Conservation (phyloP, 2,113 vertebrate genomes). For the Kobus ellipsiprymnus region DNA sequence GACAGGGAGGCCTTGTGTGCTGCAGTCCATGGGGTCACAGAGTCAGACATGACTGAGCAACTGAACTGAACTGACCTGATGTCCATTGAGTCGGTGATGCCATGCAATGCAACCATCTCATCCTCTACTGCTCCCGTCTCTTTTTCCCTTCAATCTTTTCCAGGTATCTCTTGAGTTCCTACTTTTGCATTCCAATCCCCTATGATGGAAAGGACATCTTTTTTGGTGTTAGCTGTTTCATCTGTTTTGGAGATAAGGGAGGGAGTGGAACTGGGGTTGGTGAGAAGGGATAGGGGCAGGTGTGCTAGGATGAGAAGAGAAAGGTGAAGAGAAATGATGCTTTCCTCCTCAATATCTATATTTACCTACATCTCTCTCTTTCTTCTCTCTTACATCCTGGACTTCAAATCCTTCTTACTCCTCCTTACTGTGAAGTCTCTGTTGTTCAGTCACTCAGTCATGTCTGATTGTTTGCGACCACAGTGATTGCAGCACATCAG, state of each 20-base stretch:
- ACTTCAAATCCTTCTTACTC: not conserved
- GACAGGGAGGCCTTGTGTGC: not conserved
- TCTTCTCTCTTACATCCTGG: not conserved
- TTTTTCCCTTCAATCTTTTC: not conserved
- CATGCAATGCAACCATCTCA: not conserved
- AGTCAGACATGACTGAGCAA: not conserved
- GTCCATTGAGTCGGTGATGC: not conserved
- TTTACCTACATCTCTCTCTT: too few species aligned
- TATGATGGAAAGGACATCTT: not conserved
- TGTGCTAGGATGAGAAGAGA: not conserved
- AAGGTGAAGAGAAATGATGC: not conserved
- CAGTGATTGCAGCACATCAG: not conserved
- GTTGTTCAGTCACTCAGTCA: not conserved
- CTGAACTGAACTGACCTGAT: not conserved
- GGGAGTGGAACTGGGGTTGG: not conserved
- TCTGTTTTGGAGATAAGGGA: not conserved
- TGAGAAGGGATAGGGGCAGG: not conserved
- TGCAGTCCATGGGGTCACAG: not conserved
- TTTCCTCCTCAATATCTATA: not conserved
- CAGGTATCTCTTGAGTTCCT: not conserved
- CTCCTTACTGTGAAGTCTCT: not conserved
- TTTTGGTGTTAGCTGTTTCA: not conserved
- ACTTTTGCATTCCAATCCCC: not conserved
- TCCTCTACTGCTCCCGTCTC: not conserved
- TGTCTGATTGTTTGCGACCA: not conserved